phyloP scores from a whole-genome alignment of 2,797 vertebrate species.

The Antrozous pallidus region DNA sequence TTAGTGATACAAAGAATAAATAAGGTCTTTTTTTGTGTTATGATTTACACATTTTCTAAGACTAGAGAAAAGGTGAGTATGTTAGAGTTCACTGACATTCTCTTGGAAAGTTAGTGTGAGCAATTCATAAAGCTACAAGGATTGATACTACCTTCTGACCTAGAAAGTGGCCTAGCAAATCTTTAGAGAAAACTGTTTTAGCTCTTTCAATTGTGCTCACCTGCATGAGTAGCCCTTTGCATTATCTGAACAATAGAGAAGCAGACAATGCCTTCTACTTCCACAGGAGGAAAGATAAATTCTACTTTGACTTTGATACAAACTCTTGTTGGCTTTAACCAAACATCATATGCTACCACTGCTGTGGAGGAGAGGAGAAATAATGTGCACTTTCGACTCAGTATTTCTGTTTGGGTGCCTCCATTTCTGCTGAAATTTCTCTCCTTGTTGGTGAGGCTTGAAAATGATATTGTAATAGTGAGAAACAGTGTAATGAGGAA shows the following conservation, averaged over 20 bases:
- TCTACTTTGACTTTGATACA: not conserved
- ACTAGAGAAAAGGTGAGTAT: not conserved
- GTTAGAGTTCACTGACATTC: not conserved
- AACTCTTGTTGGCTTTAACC: not conserved
- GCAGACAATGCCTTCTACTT: not conserved
- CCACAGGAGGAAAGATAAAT: not conserved
- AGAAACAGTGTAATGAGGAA: not conserved
- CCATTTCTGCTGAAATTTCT: not conserved
- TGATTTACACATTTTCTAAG: not conserved
- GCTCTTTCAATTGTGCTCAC: not conserved
- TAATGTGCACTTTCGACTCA: not conserved
- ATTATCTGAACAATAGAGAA: not conserved
- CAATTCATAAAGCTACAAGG: not conserved
- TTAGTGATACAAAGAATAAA: not conserved
- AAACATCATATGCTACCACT: not conserved
- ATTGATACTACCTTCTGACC: not conserved
- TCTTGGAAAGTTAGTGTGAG: not conserved
- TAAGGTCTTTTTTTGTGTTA: not conserved
- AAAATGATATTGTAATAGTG: not conserved
- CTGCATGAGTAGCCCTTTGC: not conserved
- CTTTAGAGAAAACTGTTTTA: slow-evolving; percentile 22
- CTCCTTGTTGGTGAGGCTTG: not conserved
- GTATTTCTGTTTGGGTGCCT: not conserved
- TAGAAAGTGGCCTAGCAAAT: slow-evolving; percentile 6
- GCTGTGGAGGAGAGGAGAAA: not conserved